Evolutionary conservation across 2,797 vertebrate genomes (phyloP).

Genomic region (Meriones psammophilus): DNA sequence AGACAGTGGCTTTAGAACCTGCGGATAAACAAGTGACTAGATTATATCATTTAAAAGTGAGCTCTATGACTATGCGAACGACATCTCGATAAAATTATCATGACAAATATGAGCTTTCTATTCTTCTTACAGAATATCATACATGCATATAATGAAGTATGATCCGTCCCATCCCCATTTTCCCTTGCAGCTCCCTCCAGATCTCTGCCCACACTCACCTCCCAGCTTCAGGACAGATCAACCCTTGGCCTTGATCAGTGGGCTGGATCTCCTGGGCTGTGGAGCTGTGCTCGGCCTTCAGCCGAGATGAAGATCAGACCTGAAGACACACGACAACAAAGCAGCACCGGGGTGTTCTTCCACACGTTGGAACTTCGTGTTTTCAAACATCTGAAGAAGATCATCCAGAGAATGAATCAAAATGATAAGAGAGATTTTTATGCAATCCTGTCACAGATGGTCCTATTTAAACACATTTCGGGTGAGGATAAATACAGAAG

Average conservation of each 20-base stretch:
- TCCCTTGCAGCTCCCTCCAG: too few species aligned
- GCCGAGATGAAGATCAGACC: neutral
- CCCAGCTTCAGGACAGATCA: neutral
- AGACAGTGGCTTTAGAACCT: neutral
- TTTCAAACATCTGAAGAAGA: constrained; percentile 74
- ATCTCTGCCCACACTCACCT: neutral
- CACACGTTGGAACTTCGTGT: constrained; percentile 45
- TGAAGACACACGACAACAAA: constrained; percentile 49
- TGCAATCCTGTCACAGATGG: constrained; percentile 56
- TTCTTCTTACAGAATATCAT: neutral
- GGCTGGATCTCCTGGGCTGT: neutral
- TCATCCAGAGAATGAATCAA: constrained; percentile 64
- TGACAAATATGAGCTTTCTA: neutral
- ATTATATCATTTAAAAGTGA: neutral
- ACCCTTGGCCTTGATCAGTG: neutral
- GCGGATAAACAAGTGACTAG: neutral
- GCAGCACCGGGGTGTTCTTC: constrained; percentile 8
- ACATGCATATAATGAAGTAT: neutral
- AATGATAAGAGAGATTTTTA: constrained; percentile 62
- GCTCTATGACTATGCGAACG: neutral
- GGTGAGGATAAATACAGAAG: constrained; percentile 54
- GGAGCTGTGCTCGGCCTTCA: neutral
- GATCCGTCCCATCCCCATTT: neutral
- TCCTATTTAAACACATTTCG: constrained; percentile 37
- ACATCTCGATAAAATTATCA: neutral